These are phyloP conservation scores for Plectus sambesii DNA, from an alignment of 1,140 invertebrate species.

Conservation along the genomic window DNA sequence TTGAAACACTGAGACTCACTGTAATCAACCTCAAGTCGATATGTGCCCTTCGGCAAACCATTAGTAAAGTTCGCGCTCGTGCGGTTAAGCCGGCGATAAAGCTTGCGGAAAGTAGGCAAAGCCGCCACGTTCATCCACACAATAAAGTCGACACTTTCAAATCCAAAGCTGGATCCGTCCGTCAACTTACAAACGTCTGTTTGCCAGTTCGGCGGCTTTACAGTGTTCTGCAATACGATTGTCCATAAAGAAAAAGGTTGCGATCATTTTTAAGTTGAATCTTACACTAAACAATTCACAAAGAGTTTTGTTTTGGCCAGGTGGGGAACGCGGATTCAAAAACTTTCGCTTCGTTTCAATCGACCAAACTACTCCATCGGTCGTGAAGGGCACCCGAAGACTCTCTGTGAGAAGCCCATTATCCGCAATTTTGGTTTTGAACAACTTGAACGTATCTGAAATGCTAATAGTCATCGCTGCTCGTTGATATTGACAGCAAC, in stretches of 20 bases:
- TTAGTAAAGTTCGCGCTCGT: conserved; percentile 8
- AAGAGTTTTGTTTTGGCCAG: conserved; percentile 11
- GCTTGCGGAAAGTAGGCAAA: conserved; percentile 82
- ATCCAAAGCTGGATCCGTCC: conserved; percentile 81
- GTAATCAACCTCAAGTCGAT: conserved; percentile 19
- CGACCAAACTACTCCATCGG: conserved; percentile 86
- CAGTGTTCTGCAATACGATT: conserved; percentile 33
- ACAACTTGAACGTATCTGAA: conserved; percentile 17
- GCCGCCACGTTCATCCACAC: conserved; percentile 98
- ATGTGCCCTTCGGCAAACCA: conserved; percentile 24
- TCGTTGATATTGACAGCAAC: conserved; percentile 8
- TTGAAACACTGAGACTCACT: conserved; percentile 19
- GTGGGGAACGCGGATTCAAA: conserved; percentile 62
- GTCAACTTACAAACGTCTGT: conserved; percentile 52
- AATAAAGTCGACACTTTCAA: conserved; percentile 89
- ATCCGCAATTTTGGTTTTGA: too few species aligned
- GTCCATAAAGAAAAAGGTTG: not conserved
- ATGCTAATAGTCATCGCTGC: conserved; percentile 5
- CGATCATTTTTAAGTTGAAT: conserved; percentile 5
- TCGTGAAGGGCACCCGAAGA: conserved; percentile 20
- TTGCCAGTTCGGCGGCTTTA: conserved; percentile 61
- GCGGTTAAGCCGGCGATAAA: conserved; percentile 68
- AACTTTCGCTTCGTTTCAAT: conserved; percentile 91
- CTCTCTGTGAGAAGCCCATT: conserved; percentile 5
- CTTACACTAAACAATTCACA: conserved; percentile 30